Evolutionary conservation across 2,113 vertebrate species (phyloP), one percentile per base, ranked within the genome.

Genomic region (Haplotaxodon microlepis): DNA sequence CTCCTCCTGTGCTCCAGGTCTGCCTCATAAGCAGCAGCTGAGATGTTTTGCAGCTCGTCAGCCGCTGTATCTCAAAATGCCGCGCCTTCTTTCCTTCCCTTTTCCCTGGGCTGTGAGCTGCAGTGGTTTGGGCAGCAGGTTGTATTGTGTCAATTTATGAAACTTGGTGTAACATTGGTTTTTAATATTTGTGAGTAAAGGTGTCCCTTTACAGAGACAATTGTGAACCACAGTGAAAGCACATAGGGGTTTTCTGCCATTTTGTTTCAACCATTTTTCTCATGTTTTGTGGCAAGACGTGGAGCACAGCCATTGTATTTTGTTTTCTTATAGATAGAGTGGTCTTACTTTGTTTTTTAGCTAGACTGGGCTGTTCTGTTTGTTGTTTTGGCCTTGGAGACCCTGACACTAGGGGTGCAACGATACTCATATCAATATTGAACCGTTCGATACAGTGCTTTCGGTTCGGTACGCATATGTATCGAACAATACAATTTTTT

Each of bases 341-440:
- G 59, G 59, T 63, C 59, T 63, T 36, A 19, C 29, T 63, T 63
- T 36, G 31, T n/a, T 63, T n/a, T 63, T 63, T 63, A 19, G 59
- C 59, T 63, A 63, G 59, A 63, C 17, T 36, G 31, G 31, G 59
- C 29, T 63, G 59, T 63, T 36, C 16, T 7, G 17, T 63, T 63
- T 63, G 31, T 63, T 3, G 2, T 36, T 63, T 63, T 36, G 59
- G 31, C 31, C 31, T 63, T 2, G 2, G 31, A 63, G 17, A 36
- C 4, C 31, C 59, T 63, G 31, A 61, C 14, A 19, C 1, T 59
- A 59, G 8, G 56, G 13, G 56, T 59, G 56, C 56, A 59, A 59
- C 3, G 0, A 59, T 59, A 59, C 27, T 16, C 1, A 2, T 59
- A 29, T 59, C 8, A 0, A 59, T 59, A 16, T 59, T 16, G 56